These are phyloP conservation scores for Apogon hyalosoma DNA, from an alignment of 2,797 vertebrate species.

Conservation along the genomic window DNA sequence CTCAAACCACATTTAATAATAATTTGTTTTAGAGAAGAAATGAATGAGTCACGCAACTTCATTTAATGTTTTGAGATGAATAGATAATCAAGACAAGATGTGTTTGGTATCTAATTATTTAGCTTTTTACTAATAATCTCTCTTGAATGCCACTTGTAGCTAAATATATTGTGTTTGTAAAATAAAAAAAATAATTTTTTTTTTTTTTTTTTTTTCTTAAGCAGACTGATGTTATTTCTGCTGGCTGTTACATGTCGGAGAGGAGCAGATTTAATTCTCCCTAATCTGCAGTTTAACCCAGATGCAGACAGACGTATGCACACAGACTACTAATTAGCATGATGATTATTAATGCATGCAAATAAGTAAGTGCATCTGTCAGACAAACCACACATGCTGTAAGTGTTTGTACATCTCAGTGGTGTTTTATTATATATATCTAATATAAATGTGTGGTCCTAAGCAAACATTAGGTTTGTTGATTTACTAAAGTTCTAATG, in stretches of 20 bases:
- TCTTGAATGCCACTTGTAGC: slow-evolving; percentile 2
- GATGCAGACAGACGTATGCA: slow-evolving; percentile 41
- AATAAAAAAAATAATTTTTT: no score
- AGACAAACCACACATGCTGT: slow-evolving; percentile 22
- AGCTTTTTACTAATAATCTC: background rate
- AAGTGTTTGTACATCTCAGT: slow-evolving; percentile 12
- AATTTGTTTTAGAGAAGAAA: background rate
- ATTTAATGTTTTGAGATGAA: background rate
- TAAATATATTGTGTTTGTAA: background rate
- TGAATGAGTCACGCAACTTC: background rate
- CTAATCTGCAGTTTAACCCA: slow-evolving; percentile 66
- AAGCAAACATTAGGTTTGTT: no score
- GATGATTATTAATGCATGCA: slow-evolving; percentile 29
- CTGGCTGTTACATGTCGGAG: slow-evolving; percentile 21
- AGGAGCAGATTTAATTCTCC: slow-evolving; percentile 55
- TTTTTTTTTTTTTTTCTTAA: background rate
- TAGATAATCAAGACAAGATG: background rate
- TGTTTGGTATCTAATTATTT: background rate
- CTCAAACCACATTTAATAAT: background rate
- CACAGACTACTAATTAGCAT: slow-evolving; percentile 29
- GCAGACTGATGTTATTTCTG: slow-evolving; percentile 19
- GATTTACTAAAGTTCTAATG: no score
- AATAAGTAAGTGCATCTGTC: slow-evolving; percentile 24
- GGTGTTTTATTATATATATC: background rate
- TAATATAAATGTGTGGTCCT: no score